Base-by-base conservation (phyloP, 2,797 vertebrate species). In the Melanogrammus aeglefinus region DNA sequence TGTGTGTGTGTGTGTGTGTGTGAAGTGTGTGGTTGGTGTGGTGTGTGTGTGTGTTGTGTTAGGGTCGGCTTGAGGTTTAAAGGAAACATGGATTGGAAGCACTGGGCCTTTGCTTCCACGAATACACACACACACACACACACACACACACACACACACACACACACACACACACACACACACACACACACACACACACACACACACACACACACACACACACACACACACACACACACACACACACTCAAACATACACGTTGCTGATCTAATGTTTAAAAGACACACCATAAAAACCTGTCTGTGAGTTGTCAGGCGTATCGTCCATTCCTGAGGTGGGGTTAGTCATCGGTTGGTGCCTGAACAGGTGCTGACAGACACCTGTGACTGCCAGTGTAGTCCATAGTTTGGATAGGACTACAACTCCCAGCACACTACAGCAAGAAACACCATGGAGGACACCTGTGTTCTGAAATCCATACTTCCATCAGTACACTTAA, bases 1-100 rank as follows among this genome's bases (percentile, higher is more conserved):
- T 29, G 12, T 78, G 47, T 44, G 51, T 35, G 35, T 3, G 4
- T 35, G 4, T 51, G 47, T 51, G 3, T 51, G 47, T 51, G 47
- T 51, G 47, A n/a, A n/a, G n/a, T n/a, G n/a, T n/a, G n/a, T n/a
- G n/a, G n/a, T n/a, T n/a, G n/a, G n/a, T n/a, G n/a, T n/a, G n/a
- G n/a, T 18, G 16, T 51, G 47, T 51, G 14, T 51, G 47, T 51
- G 44, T 47, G 44, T 51, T n/a, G n/a, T n/a, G n/a, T n/a, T n/a
- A n/a, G 66, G 81, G 83, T 84, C 84, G 80, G 74, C 66, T 82
- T 71, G 81, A 74, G 79, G 77, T 79, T 72, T 80, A 81, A 21
- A 51, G 73, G 24, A 2, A 38, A 81, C 12, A 12, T 18, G 21
- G 24, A 44, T 51, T 18, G 16, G 38, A 47, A 12, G 71, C 33